Base-by-base conservation (phyloP, 2,797 vertebrate species). In the Gymnoscopelus braueri region DNA sequence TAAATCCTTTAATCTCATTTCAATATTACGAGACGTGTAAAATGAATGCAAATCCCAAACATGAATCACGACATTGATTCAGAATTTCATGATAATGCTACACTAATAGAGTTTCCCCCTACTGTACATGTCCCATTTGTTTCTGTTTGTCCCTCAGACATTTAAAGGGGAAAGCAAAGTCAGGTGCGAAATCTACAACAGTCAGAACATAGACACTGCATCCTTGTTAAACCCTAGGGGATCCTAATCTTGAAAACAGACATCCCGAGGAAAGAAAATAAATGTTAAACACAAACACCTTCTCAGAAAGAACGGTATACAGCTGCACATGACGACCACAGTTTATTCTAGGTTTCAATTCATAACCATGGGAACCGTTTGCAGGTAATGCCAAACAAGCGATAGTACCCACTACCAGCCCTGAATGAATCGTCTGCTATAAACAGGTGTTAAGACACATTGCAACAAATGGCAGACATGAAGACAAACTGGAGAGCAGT, bases 361-460 rank as follows among this genome's bases (percentile, higher is more conserved):
- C 54, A 72, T 68, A 53, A 63, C 51, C 39, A 15, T 24, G 29
- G 65, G 54, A 58, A 73, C 24, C 52, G 19, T 29, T 65, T 32
- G 11, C 26, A 48, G 14, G 12, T 63, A 67, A 74, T 74, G 60
- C 49, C 67, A 56, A 29, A 47, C 39, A 35, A 24, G 57, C 44
- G 44, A 39, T 47, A 5, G 26, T 13, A 58, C 65, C n/a, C n/a
- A n/a, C n/a, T n/a, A n/a, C 54, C 57, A 65, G 47, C 39, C 9
- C 54, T 69, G 4, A 69, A 54, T 67, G 15, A 80, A 66, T 79
- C 63, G 71, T 77, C 60, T 65, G 70, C 66, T 71, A 57, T 19
- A 58, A 62, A 74, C 55, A 71, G 63, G 35, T 10, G 50, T 50
- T 5, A 39, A 39, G 12, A 66, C 29, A 63, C 26, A 61, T 72